These are phyloP conservation scores for Agriotes lineatus DNA, from an alignment of 2,888 invertebrate species.

Conservation along the genomic window DNA sequence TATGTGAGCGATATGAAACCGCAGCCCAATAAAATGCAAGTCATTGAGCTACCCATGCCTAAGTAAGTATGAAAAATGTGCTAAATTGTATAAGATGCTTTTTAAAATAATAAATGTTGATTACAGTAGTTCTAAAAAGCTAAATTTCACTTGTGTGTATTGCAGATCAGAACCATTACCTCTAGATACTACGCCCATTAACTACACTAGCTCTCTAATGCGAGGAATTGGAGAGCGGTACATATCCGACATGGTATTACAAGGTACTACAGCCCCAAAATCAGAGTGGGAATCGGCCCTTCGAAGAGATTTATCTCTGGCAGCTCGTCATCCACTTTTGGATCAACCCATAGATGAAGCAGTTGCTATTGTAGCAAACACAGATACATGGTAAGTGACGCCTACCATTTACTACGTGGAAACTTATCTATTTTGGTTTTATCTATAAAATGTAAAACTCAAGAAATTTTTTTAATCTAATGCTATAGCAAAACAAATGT, in stretches of 20 bases:
- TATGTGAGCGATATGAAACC: slow-evolving; percentile 34
- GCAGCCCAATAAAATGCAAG: slow-evolving; percentile 62
- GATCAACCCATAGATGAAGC: slow-evolving; percentile 83
- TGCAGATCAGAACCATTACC: slow-evolving; percentile 25
- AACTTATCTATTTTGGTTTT: neutral
- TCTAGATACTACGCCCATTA: slow-evolving; percentile 51
- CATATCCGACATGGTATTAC: slow-evolving; percentile 81
- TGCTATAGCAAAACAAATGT: too few species aligned
- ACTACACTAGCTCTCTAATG: slow-evolving; percentile 73
- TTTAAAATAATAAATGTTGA: slow-evolving; percentile 56
- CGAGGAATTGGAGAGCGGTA: slow-evolving; percentile 76
- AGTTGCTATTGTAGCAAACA: slow-evolving; percentile 85
- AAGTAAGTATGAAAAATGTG: slow-evolving; percentile 60
- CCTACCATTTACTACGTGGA: too few species aligned
- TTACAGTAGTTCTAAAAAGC: slow-evolving; percentile 73
- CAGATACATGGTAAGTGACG: slow-evolving; percentile 80
- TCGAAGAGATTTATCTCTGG: slow-evolving; percentile 68
- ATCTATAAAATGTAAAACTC: neutral
- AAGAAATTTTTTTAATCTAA: too few species aligned
- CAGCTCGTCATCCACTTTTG: slow-evolving; percentile 69
- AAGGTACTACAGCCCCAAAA: slow-evolving; percentile 74
- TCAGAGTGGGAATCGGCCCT: slow-evolving; percentile 71
- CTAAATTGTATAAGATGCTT: slow-evolving; percentile 22
- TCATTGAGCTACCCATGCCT: slow-evolving; percentile 74
- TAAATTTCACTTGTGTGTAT: too few species aligned